These are phyloP conservation scores for Athene cunicularia DNA, from an alignment of 2,113 vertebrate genomes.

Conservation along the genomic window DNA sequence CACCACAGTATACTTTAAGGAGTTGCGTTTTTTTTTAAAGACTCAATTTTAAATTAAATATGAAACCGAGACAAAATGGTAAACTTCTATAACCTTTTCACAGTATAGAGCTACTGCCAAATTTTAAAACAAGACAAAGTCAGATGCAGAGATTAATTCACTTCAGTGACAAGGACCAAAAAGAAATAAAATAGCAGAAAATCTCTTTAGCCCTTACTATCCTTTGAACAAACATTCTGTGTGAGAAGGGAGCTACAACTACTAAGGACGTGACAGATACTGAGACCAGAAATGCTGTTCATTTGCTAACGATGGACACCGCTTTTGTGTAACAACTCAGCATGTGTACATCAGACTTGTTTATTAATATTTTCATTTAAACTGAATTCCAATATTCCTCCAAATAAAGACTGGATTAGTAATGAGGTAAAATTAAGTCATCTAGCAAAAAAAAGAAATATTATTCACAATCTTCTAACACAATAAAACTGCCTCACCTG, in stretches of 20 bases:
- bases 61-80: not conserved
- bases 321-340: not conserved
- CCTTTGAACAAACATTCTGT: not conserved
- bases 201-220: not conserved
- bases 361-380: not conserved
- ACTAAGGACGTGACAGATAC: not conserved
- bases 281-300: not conserved
- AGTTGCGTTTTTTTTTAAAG: not conserved
- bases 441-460: not conserved
- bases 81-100: not conserved
- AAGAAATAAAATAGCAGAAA: conserved; percentile 24
- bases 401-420: not conserved
- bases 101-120: not conserved
- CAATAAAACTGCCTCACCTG: not conserved
- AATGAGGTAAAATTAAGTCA: not conserved
- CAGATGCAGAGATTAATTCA: not conserved
- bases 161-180: not conserved
- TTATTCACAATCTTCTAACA: not conserved
- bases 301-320: not conserved
- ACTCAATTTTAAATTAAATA: not conserved
- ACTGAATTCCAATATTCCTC: not conserved
- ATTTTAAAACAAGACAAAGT: not conserved
- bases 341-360: not conserved
- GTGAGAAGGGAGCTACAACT: not conserved
- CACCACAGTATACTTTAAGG: not conserved